Base-by-base conservation (phyloP, 2,888 invertebrate species). In the Drosophila fulvimacula region DNA sequence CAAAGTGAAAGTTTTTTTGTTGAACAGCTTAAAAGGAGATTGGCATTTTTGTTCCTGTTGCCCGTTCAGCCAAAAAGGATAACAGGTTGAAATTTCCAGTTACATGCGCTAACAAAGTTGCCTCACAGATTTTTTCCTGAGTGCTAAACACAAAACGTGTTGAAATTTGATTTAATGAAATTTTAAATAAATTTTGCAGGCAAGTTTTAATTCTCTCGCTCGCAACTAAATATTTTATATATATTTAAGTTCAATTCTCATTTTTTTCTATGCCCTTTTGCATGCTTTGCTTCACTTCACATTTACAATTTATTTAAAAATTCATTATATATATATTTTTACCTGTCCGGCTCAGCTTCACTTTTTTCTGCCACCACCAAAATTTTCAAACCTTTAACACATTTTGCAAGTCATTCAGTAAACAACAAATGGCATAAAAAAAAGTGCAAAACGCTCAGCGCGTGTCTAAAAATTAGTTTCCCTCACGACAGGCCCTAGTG, bases 381-480 rank as follows among this genome's bases (percentile, higher is more conserved):
- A 60, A 55, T 59, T 30, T 46, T 51, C 38, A 53, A 46, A 73
- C 61, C 69, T 66, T 63, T 52, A 52, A 44, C 57, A 66, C 53
- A 79, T 79, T 78, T 73, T 53, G 79, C 79, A 62, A 76, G 79
- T 76, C 76, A 79, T 66, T 66, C 66, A 44, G 61, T 17, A 58
- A 78, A 78, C 42, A 78, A 77, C 44, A 71, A 63, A 63, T 46
- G 21, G 41, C 19, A 17, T 9, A 53, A 42, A 68, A 71, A 62
- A 69, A 44, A 44, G 58, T 78, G 74, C 48, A 65, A 78, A 69
- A 68, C 52, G 69, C 51, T 55, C 60, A 61, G 75, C 86, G 89
- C 83, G 83, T 84, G 83, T 83, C 87, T 86, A 86, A 82, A 83
- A 86, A 82, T 78, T 82, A 83, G 82, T 82, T 88, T 73, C 60